These are phyloP conservation scores for Hypotaenidia okinawae DNA, from an alignment of 2,797 vertebrate species.

Conservation along the genomic window DNA sequence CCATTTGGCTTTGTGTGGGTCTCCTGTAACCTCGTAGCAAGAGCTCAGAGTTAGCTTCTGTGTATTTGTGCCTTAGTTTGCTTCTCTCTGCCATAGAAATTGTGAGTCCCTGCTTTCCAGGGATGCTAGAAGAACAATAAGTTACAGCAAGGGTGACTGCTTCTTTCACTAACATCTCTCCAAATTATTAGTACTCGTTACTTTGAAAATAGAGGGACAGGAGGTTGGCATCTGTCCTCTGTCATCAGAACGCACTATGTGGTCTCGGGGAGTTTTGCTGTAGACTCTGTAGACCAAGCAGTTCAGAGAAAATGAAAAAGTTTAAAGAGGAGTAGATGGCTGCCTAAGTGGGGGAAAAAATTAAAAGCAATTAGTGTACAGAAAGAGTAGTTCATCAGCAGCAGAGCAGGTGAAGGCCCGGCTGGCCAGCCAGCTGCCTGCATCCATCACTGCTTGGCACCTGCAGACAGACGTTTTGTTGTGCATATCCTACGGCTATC, in stretches of 20 bases:
- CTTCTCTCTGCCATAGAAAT: not conserved
- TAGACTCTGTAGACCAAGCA: not conserved
- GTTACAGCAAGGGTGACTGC: not conserved
- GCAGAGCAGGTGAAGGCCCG: slow-evolving; percentile 21
- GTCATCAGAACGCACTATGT: not conserved
- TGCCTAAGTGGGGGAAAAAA: not conserved
- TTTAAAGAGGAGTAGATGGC: slow-evolving; percentile 11
- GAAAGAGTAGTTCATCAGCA: slow-evolving; percentile 28
- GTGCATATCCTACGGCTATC: not conserved
- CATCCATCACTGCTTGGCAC: slow-evolving; percentile 26
- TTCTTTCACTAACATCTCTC: not conserved
- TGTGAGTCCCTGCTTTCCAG: not conserved
- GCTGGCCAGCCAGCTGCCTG: slow-evolving; percentile 33
- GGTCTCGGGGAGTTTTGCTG: not conserved
- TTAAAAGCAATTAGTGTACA: slow-evolving; percentile 26
- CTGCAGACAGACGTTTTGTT: slow-evolving; percentile 32
- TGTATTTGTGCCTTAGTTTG: not conserved
- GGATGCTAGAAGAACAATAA: not conserved
- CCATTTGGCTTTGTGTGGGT: not conserved
- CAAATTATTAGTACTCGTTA: not conserved
- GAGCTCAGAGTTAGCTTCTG: not conserved
- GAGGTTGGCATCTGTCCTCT: not conserved
- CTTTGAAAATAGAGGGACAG: not conserved
- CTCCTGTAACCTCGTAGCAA: not conserved
- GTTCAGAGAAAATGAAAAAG: not conserved